These are phyloP conservation scores for Reinhardtius hippoglossoides DNA, from an alignment of 2,113 vertebrate species.

Conservation along the genomic window DNA sequence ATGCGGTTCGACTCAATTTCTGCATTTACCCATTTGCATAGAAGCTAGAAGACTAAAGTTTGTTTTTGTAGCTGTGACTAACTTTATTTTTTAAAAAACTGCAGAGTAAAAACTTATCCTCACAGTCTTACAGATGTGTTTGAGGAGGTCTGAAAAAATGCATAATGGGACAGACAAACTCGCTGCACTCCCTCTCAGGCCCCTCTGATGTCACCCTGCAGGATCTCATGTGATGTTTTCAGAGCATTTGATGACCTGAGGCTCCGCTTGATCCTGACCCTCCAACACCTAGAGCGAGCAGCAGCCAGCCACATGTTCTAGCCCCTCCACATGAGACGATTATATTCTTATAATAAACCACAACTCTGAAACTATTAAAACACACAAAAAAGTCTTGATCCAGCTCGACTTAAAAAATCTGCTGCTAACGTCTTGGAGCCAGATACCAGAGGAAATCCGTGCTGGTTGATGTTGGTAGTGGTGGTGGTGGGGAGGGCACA, in stretches of 20 bases:
- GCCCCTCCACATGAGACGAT: background rate
- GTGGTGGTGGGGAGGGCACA: too few species aligned
- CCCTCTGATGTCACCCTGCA: slow-evolving; percentile 37
- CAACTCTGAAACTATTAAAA: too few species aligned
- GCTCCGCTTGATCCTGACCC: slow-evolving; percentile 1
- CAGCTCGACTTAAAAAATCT: too few species aligned
- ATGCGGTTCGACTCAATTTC: background rate
- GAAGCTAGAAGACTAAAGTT: background rate
- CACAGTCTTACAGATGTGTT: background rate
- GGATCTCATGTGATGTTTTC: slow-evolving; percentile 51
- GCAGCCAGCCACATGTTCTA: slow-evolving; percentile 16
- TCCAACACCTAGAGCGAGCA: background rate
- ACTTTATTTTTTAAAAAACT: background rate
- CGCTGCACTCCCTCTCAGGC: background rate
- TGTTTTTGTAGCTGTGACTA: background rate
- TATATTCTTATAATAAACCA: too few species aligned
- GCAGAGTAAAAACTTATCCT: background rate
- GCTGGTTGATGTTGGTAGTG: too few species aligned
- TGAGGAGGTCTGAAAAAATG: background rate
- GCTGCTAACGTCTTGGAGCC: too few species aligned
- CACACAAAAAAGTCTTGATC: too few species aligned
- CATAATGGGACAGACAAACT: background rate
- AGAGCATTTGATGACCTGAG: slow-evolving; percentile 14
- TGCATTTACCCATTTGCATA: background rate
- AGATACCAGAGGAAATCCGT: too few species aligned